Base-by-base conservation (phyloP, 2,113 vertebrate genomes). In the Microcebus tavaratra region DNA sequence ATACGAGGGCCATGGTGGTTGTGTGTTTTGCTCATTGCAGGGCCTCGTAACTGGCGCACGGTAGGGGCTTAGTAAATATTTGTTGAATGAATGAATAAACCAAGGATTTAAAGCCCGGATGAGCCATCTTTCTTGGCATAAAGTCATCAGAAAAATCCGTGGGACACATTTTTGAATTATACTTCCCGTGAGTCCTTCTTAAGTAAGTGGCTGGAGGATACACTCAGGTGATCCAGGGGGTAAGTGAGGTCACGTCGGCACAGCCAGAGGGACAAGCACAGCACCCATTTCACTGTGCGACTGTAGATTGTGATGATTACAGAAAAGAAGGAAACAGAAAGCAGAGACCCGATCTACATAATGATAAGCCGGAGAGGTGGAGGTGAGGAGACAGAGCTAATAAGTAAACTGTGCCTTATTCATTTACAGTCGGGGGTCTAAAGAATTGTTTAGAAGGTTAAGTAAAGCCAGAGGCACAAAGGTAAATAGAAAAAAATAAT, bases 221-320 rank as follows among this genome's bases (percentile, higher is more conserved):
- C 29, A 31, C 67, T 81, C 1, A 17, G 17, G 59, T 25, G 14
- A 34, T 31, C 5, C 21, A 34, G 48, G 48, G 8, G n/a, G 6
- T 29, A 39, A 1, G 20, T 3, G 42, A 36, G 25, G 29, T n/a
- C 14, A 48, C 48, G 63, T 9, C 21, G n/a, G 21, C 17, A 21
- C 45, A 31, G 21, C 17, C 2, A 1, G 11, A 31, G 63, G 15
- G 7, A 17, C 2, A 8, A 48, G 0, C 11, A 4, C 2, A 29
- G 65, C 9, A 31, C 53, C n/a, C 27, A 2, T 34, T 14, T 75
- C 36, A 18, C 50, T 36, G 6, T 0, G 67, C 72, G 72, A 27
- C 34, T 2, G 36, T 67, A 29, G 23, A 50, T 50, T 1, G 9
- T 34, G 59, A 91, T 27, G 34, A 34, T 23, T 3, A 42, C 2